Evolutionary conservation across 1,140 invertebrate genomes (phyloP).

Genomic region (Eupristina koningsbergeri): DNA sequence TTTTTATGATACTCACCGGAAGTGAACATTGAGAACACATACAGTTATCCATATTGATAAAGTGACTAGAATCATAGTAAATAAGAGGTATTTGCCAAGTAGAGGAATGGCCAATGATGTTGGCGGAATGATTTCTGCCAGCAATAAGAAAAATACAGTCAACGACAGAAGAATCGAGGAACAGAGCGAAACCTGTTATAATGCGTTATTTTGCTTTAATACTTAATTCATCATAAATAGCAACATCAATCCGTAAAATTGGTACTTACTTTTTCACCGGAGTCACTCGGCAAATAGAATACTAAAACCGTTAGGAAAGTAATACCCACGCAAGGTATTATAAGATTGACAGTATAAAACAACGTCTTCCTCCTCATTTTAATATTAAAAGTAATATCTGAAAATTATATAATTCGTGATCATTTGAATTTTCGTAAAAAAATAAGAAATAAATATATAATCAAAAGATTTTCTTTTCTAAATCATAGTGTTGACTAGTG

Average conservation of each 20-base stretch:
- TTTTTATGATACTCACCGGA: conserved; percentile 81
- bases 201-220: neutral
- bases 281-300: conserved; percentile 96
- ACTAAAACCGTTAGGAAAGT: conserved; percentile 96
- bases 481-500: too few species aligned
- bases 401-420: conserved; percentile 53
- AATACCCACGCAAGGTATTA: conserved; percentile 91
- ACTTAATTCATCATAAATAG: neutral
- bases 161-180: conserved; percentile 98
- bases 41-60: conserved; percentile 97
- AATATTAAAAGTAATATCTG: conserved; percentile 96
- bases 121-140: conserved; percentile 98
- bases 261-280: conserved; percentile 87
- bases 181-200: conserved; percentile 86
- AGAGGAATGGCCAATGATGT: conserved; percentile 97
- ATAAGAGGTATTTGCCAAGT: conserved; percentile 95
- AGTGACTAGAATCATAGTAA: conserved; percentile 98
- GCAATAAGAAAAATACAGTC: conserved; percentile 97
- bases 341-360: conserved; percentile 93
- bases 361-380: conserved; percentile 93
- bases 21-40: conserved; percentile 97
- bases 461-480: too few species aligned
- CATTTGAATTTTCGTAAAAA: neutral
- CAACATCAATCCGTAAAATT: neutral
- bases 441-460: too few species aligned